phyloP scores from a whole-genome alignment of 2,888 invertebrate genomes.

The Proisotoma minuta region DNA sequence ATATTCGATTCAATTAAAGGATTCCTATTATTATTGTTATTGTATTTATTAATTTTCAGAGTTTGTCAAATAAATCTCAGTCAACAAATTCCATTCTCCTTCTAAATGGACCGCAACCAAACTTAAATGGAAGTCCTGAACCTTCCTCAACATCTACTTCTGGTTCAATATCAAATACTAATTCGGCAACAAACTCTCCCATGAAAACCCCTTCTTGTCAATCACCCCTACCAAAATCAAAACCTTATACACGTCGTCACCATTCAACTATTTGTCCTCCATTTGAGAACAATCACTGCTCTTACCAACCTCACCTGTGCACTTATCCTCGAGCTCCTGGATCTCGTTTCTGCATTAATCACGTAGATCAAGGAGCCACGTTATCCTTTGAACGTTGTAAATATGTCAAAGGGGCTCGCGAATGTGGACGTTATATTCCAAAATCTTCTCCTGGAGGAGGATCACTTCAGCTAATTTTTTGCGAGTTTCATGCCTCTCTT shows the following conservation, averaged over 20 bases:
- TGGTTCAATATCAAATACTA: no score
- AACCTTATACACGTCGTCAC: not conserved
- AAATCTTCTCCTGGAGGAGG: not conserved
- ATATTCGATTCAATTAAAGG: no score
- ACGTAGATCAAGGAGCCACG: constrained; percentile 8
- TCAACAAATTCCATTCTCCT: no score
- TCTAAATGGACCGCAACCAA: no score
- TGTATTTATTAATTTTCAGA: no score
- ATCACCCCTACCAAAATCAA: not conserved
- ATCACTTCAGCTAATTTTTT: not conserved
- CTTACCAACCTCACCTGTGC: not conserved
- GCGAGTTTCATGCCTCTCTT: constrained; percentile 3
- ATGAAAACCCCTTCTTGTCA: not conserved
- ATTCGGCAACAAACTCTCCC: no score
- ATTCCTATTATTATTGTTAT: no score
- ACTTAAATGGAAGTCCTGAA: no score
- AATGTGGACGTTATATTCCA: constrained; percentile 3
- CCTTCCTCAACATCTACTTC: no score
- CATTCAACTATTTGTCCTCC: constrained; percentile 8
- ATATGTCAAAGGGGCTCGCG: constrained; percentile 1
- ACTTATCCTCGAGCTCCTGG: not conserved
- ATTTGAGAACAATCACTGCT: constrained; percentile 10
- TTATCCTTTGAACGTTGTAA: constrained; percentile 9
- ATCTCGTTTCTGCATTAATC: constrained; percentile 8
- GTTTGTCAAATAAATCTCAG: no score